Evolutionary conservation across 2,888 invertebrate species (phyloP).

Genomic region (Mesoligia furuncula): DNA sequence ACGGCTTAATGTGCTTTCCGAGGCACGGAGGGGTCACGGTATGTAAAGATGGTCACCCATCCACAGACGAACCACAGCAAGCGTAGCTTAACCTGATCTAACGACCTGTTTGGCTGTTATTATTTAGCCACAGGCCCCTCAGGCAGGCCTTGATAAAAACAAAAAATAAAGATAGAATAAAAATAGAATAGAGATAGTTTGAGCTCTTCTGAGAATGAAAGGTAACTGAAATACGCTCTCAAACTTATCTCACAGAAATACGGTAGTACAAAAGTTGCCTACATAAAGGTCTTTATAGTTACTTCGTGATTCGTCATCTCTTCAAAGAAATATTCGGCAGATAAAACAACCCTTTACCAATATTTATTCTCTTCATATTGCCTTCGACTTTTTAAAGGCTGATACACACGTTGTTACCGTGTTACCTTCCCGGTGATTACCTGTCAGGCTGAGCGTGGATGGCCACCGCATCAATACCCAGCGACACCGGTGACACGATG

Average conservation of each 20-base stretch:
- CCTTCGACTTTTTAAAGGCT: neutral
- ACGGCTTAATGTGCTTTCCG: too few species aligned
- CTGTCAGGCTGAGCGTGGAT: constrained; percentile 35
- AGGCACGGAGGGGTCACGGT: too few species aligned
- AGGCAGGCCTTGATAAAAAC: too few species aligned
- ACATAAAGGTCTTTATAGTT: neutral
- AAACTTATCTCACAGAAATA: neutral
- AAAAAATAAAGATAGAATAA: too few species aligned
- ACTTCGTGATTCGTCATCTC: neutral
- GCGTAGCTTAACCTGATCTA: too few species aligned
- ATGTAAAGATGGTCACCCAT: too few species aligned
- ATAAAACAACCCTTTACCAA: neutral
- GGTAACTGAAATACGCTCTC: neutral
- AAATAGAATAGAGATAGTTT: too few species aligned
- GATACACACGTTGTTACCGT: neutral
- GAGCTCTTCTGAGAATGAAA: neutral
- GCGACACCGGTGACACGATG: constrained; percentile 26
- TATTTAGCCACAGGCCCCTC: too few species aligned
- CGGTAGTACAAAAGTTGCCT: neutral
- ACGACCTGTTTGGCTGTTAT: too few species aligned
- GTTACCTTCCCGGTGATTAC: constrained; percentile 42
- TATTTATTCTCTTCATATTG: neutral
- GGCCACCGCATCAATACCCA: constrained; percentile 9
- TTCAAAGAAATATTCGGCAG: neutral
- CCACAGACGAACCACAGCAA: too few species aligned